phyloP scores from a whole-genome alignment of 2,888 invertebrate genomes.

The Tethea ocularis region DNA sequence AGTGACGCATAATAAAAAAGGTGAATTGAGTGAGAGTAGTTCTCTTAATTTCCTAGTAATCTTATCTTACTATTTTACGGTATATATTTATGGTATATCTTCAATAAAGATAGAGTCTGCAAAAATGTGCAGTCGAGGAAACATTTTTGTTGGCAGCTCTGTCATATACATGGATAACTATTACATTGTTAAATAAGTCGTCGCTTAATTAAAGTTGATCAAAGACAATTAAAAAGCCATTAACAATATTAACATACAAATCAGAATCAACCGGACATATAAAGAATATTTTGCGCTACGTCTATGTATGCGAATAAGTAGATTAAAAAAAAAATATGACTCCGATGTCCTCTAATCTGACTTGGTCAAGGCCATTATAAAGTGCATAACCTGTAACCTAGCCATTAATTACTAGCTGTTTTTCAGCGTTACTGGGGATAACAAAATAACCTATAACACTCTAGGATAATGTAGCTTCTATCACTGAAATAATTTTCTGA shows the following conservation, averaged over 20 bases:
- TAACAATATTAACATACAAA: neutral
- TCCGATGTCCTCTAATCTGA: neutral
- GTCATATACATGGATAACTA: too few species aligned
- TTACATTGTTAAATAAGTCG: too few species aligned
- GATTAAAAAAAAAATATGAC: neutral
- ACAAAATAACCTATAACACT: too few species aligned
- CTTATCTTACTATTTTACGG: neutral
- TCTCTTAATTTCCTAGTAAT: neutral
- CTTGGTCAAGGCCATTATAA: neutral
- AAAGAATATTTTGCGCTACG: neutral
- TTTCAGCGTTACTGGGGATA: too few species aligned
- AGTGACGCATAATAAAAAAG: neutral
- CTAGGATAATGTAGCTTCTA: too few species aligned
- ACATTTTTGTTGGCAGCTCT: neutral
- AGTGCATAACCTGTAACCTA: neutral
- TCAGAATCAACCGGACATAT: neutral
- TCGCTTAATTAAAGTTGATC: neutral
- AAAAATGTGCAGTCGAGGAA: too few species aligned
- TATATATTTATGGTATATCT: neutral
- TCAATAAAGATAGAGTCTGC: too few species aligned
- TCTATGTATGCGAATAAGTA: neutral
- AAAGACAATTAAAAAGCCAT: neutral
- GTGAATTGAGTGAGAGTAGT: neutral
- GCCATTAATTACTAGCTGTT: too few species aligned
- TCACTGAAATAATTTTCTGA: too few species aligned